phyloP scores from a whole-genome alignment of 2,797 vertebrate species.

The Lemur catta region DNA sequence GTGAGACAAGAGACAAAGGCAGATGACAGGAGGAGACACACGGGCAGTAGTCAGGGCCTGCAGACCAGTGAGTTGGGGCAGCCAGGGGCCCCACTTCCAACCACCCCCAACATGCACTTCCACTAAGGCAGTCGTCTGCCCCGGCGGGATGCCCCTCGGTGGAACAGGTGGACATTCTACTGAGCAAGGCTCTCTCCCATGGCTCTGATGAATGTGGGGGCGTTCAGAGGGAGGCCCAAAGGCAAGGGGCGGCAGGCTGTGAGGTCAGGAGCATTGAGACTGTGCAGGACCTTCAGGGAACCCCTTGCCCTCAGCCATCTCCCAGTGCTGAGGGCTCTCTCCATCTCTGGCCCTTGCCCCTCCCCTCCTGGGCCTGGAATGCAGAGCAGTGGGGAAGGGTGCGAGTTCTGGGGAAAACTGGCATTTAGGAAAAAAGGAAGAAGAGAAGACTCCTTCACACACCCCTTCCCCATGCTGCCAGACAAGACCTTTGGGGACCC shows the following conservation, averaged over 20 bases:
- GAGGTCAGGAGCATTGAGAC: not conserved
- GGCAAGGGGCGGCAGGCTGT: not conserved
- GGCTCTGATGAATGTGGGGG: not conserved
- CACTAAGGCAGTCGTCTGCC: fast-evolving
- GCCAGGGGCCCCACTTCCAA: not conserved
- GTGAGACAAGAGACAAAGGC: not conserved
- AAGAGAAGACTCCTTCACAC: not conserved
- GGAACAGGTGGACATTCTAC: not conserved
- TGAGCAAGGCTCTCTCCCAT: not conserved
- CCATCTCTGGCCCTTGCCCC: not conserved
- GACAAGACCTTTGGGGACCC: not conserved
- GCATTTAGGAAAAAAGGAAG: not conserved
- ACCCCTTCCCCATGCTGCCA: not conserved
- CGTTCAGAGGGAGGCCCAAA: not conserved
- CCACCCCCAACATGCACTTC: not conserved
- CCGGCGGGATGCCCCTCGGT: not conserved
- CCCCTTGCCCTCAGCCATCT: not conserved
- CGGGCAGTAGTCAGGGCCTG: not conserved
- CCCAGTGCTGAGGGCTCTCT: not conserved
- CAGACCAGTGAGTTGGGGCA: not conserved
- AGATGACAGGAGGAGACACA: not conserved
- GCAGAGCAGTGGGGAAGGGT: too few species aligned
- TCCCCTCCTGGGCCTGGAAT: not conserved
- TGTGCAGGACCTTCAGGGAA: not conserved
- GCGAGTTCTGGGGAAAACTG: not conserved